Evolutionary conservation across 2,797 vertebrate genomes (phyloP).

Genomic region (Brachymystax lenok): DNA sequence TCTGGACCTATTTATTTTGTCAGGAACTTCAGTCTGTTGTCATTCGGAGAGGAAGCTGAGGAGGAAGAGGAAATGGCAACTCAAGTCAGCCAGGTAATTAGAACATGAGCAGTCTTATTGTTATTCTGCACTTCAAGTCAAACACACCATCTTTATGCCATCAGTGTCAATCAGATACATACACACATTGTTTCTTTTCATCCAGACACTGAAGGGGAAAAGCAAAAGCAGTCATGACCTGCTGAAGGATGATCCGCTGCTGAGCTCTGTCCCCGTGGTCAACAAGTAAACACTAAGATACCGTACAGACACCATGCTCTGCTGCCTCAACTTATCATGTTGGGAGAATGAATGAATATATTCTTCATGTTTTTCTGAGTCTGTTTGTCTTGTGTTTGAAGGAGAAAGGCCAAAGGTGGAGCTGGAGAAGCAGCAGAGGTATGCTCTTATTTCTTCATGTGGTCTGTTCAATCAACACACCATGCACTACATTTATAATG

Average conservation of each 20-base stretch:
- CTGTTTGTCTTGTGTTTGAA: constrained; percentile 25
- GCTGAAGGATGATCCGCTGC: constrained; percentile 90
- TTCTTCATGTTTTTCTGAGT: background rate
- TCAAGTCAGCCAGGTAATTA: constrained; percentile 91
- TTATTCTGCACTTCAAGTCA: background rate
- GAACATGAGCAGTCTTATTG: too few relatives aligned
- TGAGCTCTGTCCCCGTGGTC: constrained; percentile 91
- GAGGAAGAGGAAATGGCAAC: constrained; percentile 86
- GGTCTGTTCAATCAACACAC: constrained; percentile 1
- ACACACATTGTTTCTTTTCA: constrained; percentile 24
- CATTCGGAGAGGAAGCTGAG: constrained; percentile 97
- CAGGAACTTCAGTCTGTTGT: constrained; percentile 96
- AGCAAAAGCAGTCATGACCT: constrained; percentile 98
- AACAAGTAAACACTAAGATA: constrained; percentile 80
- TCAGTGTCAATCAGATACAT: background rate
- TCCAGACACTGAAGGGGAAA: constrained; percentile 91
- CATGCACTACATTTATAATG: background rate
- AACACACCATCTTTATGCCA: background rate
- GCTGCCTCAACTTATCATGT: too few relatives aligned
- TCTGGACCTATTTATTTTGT: background rate
- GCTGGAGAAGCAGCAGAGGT: constrained; percentile 59
- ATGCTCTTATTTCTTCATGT: background rate
- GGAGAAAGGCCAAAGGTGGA: constrained; percentile 47
- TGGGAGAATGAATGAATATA: too few relatives aligned
- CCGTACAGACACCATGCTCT: background rate